Conservation (phyloP, 1,140 invertebrate genomes). For the Drosophila burlai region DNA sequence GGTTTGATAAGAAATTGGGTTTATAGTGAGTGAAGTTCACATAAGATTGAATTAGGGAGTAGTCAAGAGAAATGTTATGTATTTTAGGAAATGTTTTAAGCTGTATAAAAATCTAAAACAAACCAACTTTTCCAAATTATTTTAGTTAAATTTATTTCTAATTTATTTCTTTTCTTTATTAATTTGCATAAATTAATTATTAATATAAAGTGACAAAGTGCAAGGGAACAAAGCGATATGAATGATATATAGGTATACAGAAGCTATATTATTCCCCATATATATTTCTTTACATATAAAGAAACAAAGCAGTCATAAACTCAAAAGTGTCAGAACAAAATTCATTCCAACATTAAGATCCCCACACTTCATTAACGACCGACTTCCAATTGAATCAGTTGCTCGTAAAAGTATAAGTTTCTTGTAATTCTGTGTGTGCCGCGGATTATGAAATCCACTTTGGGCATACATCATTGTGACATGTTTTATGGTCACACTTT, state of each 20-base stretch:
- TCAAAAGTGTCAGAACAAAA: conserved; percentile 2
- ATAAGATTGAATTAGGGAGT: neutral
- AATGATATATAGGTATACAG: neutral
- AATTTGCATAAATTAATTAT: no score
- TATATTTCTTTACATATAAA: neutral
- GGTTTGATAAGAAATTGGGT: conserved; percentile 16
- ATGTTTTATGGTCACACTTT: conserved; percentile 61
- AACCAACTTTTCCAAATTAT: neutral
- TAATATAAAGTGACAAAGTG: no score
- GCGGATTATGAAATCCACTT: conserved; percentile 48
- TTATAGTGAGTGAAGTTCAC: neutral
- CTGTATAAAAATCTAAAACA: neutral
- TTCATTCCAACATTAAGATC: conserved; percentile 5
- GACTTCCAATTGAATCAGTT: conserved; percentile 28
- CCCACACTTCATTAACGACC: conserved; percentile 15
- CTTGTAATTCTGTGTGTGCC: conserved; percentile 23
- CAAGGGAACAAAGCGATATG: no score
- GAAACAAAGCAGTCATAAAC: conserved; percentile 1
- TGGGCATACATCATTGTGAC: conserved; percentile 46
- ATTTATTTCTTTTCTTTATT: no score
- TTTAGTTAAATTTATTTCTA: neutral
- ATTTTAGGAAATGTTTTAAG: neutral
- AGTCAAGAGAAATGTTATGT: neutral
- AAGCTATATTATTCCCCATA: neutral
- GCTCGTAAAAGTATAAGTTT: conserved; percentile 36